A percentile compares a stretch with the other conserved stretches of the same genome.
phyloP scores from a whole-genome alignment of 2,888 invertebrate species.

The Emmelina monodactyla region DNA sequence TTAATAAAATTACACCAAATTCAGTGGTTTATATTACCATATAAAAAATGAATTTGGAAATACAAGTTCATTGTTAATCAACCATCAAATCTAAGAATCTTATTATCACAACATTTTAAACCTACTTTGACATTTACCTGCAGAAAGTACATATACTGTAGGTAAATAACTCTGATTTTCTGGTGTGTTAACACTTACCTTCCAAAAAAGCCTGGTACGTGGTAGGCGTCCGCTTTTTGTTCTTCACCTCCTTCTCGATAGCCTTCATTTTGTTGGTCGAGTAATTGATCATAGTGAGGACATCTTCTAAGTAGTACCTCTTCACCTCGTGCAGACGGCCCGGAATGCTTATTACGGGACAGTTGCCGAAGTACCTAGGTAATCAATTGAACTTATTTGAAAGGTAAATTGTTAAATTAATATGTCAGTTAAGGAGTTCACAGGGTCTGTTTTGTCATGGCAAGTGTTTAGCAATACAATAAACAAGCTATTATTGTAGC shows the following conservation, averaged over 20 bases:
- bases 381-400: neutral
- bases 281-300: constrained; percentile 68
- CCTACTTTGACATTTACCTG: too few species aligned
- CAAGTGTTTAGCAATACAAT: neutral
- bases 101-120: too few species aligned
- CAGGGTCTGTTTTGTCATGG: neutral
- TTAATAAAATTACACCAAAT: too few species aligned
- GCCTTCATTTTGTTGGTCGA: constrained; percentile 55
- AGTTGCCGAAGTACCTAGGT: constrained; percentile 78
- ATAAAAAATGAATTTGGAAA: too few species aligned
- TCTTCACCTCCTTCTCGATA: constrained; percentile 36
- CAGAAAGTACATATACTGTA: too few species aligned
- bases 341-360: constrained; percentile 78
- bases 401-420: too few species aligned
- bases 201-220: neutral
- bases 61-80: too few species aligned
- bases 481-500: neutral
- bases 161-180: too few species aligned
- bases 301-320: constrained; percentile 81
- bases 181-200: too few species aligned
- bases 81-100: too few species aligned
- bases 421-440: too few species aligned
- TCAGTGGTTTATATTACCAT: too few species aligned
- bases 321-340: constrained; percentile 80
- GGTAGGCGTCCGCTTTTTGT: constrained; percentile 18